Base-by-base conservation (phyloP, 2,797 vertebrate species). In the Enteromius unitaeniatus region DNA sequence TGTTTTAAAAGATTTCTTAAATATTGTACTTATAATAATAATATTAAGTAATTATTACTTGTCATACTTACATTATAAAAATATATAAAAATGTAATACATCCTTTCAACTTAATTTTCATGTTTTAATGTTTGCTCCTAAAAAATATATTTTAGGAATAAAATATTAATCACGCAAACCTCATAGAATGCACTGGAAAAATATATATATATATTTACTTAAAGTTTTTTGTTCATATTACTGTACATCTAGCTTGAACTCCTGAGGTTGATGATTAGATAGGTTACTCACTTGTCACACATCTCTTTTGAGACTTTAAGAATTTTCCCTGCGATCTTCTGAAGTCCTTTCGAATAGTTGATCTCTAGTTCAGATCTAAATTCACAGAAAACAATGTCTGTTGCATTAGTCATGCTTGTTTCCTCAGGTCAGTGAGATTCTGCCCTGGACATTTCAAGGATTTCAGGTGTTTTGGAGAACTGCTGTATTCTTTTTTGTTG, bases 331-430 rank as follows among this genome's bases (percentile, higher is more conserved):
- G 94, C 94, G 31, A 96, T 90, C 91, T 97, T 97, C 87, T 96
- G 95, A 15, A 97, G 93, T 86, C 96, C 95, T 93, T 96, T 97
- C 67, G 95, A 91, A 65, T 95, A 97, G 53, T 84, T 95, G 10
- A 95, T 92, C 88, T 97, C 97, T 87, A 97, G 88, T 88, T 96
- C 94, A 78, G 94, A 94, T 91, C 95, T 97, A 51, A 83, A 90
- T 82, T 72, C 67, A 91, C 51, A 85, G 65, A 67, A n/a, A 23
- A 68, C 67, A 34, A 45, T 53, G 84, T 77, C 49, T 64, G 69
- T 58, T 34, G 26, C 47, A 17, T 31, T 23, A 9, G 15, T 26
- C 15, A 17, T 13, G 76, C 17, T 26, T 26, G 4, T 28, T 40
- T 11, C 7, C 45, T 53, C 72, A n/a, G 26, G 42, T 13, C 78